phyloP scores from a whole-genome alignment of 2,888 invertebrate genomes.

The Steromphala cineraria region DNA sequence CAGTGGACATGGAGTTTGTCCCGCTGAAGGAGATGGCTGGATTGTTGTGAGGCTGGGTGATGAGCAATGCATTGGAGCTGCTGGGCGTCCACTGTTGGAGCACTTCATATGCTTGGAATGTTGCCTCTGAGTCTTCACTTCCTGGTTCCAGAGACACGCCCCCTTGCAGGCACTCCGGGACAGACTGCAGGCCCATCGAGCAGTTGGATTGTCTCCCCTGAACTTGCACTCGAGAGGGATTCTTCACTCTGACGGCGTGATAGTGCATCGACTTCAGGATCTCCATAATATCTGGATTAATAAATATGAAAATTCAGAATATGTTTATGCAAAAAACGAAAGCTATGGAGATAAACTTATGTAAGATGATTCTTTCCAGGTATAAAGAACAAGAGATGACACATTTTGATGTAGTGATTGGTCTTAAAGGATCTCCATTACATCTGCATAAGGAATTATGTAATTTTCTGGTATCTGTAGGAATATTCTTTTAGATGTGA shows the following conservation, averaged over 20 bases:
- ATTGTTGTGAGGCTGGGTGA: conserved; percentile 59
- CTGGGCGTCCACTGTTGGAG: conserved; percentile 61
- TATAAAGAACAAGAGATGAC: too few species aligned
- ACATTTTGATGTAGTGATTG: too few species aligned
- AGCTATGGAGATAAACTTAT: too few species aligned
- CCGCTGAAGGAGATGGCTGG: conserved; percentile 55
- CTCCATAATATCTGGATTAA: conserved; percentile 65
- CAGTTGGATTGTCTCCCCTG: conserved; percentile 27
- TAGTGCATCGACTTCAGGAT: conserved; percentile 65
- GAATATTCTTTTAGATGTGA: too few species aligned
- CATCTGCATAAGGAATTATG: too few species aligned
- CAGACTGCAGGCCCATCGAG: conserved; percentile 34
- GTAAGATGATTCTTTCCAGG: too few species aligned
- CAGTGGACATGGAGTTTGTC: conserved; percentile 50
- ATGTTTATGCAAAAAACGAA: too few species aligned
- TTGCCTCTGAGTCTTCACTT: not conserved
- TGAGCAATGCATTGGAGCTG: conserved; percentile 57
- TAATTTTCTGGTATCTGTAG: too few species aligned
- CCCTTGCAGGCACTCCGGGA: conserved; percentile 26
- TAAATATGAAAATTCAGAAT: too few species aligned
- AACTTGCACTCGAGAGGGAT: conserved; percentile 33
- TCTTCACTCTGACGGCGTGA: conserved; percentile 61
- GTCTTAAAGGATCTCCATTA: too few species aligned
- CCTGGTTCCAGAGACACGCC: not conserved
- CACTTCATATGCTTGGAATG: conserved; percentile 62